A percentile compares a stretch with the other conserved stretches of the same genome.
phyloP scores from a whole-genome alignment of 2,888 invertebrate genomes.

The Taphrorychus bicolor region DNA sequence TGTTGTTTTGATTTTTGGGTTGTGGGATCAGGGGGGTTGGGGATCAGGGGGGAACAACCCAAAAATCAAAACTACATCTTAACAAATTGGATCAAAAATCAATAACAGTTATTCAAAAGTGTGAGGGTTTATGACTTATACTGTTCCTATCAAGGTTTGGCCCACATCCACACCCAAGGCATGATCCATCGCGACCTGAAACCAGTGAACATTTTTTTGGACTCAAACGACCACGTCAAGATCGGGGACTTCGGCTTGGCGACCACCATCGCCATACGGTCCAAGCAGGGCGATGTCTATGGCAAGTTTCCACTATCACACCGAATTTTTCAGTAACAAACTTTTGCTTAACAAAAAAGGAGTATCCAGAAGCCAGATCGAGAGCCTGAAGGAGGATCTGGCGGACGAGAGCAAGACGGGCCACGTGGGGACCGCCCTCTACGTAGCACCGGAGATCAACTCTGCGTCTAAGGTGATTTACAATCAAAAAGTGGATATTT shows the following conservation, averaged over 20 bases:
- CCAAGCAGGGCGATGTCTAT: slow-evolving; percentile 46
- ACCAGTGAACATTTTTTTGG: slow-evolving; percentile 94
- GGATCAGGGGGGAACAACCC: too few species aligned
- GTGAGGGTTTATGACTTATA: too few species aligned
- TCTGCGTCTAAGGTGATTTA: slow-evolving; percentile 76
- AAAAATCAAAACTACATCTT: too few species aligned
- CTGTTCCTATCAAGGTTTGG: slow-evolving; percentile 63
- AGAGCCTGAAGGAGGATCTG: slow-evolving; percentile 52
- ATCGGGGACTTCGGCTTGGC: slow-evolving; percentile 98
- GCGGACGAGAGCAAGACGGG: slow-evolving; percentile 70
- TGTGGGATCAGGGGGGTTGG: too few species aligned
- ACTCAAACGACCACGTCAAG: slow-evolving; percentile 93
- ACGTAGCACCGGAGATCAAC: slow-evolving; percentile 92
- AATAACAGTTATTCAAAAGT: too few species aligned
- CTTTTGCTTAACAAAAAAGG: slow-evolving; percentile 30
- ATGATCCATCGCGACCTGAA: slow-evolving; percentile 87
- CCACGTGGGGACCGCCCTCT: slow-evolving; percentile 92
- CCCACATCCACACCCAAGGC: slow-evolving; percentile 92
- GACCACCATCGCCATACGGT: slow-evolving; percentile 66
- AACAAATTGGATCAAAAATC: too few species aligned
- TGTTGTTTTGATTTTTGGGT: too few species aligned
- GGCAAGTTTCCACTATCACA: slow-evolving; percentile 16
- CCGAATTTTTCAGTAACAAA: slow-evolving; percentile 5
- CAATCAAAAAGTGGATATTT: slow-evolving; percentile 83
- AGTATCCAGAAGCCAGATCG: slow-evolving; percentile 48